These are phyloP conservation scores for Thaleichthys pacificus DNA, from an alignment of 2,797 vertebrate species.

Conservation along the genomic window DNA sequence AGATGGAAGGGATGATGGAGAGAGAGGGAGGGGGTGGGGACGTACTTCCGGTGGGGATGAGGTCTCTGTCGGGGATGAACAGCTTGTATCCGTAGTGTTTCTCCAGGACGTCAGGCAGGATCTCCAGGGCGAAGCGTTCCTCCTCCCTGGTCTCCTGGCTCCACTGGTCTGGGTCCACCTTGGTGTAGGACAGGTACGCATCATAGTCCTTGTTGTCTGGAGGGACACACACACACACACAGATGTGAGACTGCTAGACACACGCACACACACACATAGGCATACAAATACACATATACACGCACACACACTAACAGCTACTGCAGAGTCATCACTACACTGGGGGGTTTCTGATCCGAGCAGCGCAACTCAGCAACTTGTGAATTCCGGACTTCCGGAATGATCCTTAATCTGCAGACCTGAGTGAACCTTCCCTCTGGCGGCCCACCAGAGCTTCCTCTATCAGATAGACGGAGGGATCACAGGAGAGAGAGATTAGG, in stretches of 20 bases:
- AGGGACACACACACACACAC: not conserved
- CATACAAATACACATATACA: not conserved
- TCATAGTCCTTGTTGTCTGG: constrained; percentile 97
- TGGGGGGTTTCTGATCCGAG: not conserved
- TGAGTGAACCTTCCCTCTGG: not conserved
- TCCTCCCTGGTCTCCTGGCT: constrained; percentile 96
- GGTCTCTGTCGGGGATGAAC: constrained; percentile 97
- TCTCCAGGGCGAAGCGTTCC: constrained; percentile 96
- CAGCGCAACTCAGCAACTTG: not conserved
- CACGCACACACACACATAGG: not conserved
- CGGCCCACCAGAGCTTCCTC: not conserved
- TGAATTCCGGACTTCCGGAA: not conserved
- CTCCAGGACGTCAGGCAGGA: constrained; percentile 96
- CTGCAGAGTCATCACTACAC: not conserved
- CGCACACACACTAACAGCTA: not conserved
- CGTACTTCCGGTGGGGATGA: constrained; percentile 98
- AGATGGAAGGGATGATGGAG: too few relatives aligned
- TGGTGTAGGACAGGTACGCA: constrained; percentile 97
- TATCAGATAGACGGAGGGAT: not conserved
- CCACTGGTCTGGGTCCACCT: constrained; percentile 99
- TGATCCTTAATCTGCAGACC: not conserved
- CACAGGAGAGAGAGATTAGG: too few relatives aligned
- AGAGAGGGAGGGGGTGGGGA: not conserved
- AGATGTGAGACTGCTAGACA: not conserved
- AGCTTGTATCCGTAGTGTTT: constrained; percentile 98